phyloP scores from a whole-genome alignment of 2,888 invertebrate genomes.

The Pammene fasciana region DNA sequence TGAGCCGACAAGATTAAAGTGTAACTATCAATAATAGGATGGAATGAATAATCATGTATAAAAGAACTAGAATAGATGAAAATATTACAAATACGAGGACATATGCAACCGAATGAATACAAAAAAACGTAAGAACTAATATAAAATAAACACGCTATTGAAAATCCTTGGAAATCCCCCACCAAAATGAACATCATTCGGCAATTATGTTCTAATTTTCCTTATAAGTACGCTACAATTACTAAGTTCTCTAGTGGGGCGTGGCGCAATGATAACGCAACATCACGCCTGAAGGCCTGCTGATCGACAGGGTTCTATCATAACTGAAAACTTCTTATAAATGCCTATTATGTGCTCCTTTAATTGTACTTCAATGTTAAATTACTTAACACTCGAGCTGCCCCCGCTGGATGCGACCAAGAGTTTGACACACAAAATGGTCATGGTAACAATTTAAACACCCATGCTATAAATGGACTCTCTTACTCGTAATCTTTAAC shows the following conservation, averaged over 20 bases:
- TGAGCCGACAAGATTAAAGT: too few relatives aligned
- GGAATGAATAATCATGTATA: too few relatives aligned
- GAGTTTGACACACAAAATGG: too few relatives aligned
- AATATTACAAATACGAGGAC: too few relatives aligned
- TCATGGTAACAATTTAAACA: too few relatives aligned
- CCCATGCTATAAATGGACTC: too few relatives aligned
- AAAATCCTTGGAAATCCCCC: slow-evolving; percentile 7
- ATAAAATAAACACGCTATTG: neutral
- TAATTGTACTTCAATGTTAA: neutral
- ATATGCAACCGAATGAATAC: too few relatives aligned
- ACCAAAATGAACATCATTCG: slow-evolving; percentile 4
- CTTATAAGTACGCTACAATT: slow-evolving; percentile 4
- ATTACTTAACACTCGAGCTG: too few relatives aligned
- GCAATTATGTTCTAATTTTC: slow-evolving; percentile 25
- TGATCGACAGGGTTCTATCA: slow-evolving; percentile 22
- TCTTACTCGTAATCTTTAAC: neutral
- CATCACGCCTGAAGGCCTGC: slow-evolving; percentile 24
- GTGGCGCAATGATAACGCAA: slow-evolving; percentile 29
- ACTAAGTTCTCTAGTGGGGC: slow-evolving; percentile 22
- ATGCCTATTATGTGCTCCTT: neutral
- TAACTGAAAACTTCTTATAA: slow-evolving; percentile 21
- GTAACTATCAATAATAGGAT: too few relatives aligned
- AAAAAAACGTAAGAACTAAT: too few relatives aligned
- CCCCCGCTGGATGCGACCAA: too few relatives aligned
- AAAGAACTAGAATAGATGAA: too few relatives aligned